These are phyloP conservation scores for Etia nguti DNA, from an alignment of 2,113 vertebrate species.

Conservation along the genomic window DNA sequence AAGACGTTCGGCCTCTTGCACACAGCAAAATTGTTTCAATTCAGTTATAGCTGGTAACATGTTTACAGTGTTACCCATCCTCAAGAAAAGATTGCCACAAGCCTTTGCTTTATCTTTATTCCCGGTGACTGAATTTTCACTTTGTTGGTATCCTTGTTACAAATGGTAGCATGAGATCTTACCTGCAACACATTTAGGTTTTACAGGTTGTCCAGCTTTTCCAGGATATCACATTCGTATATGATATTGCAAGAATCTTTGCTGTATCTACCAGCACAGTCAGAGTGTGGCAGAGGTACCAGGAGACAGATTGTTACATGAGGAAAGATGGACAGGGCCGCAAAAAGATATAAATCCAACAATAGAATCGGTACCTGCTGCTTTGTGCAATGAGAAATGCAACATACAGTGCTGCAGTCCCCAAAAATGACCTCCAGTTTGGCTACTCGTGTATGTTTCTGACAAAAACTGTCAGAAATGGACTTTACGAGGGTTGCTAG, in stretches of 20 bases:
- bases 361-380: neutral
- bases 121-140: neutral
- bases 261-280: neutral
- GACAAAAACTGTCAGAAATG: neutral
- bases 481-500: neutral
- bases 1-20: neutral
- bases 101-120: neutral
- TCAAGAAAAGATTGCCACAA: neutral
- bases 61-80: neutral
- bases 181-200: neutral
- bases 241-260: neutral
- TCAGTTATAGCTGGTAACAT: neutral
- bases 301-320: neutral
- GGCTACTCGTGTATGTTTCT: neutral
- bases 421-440: neutral
- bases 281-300: neutral
- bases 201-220: neutral
- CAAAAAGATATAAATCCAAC: neutral
- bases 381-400: neutral
- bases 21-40: neutral
- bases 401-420: neutral
- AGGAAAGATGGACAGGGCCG: neutral
- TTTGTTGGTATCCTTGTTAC: neutral
- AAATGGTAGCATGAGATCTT: neutral
- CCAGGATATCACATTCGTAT: neutral